These are phyloP conservation scores for Danio kyathit DNA, from an alignment of 2,797 vertebrate species.

Conservation along the genomic window DNA sequence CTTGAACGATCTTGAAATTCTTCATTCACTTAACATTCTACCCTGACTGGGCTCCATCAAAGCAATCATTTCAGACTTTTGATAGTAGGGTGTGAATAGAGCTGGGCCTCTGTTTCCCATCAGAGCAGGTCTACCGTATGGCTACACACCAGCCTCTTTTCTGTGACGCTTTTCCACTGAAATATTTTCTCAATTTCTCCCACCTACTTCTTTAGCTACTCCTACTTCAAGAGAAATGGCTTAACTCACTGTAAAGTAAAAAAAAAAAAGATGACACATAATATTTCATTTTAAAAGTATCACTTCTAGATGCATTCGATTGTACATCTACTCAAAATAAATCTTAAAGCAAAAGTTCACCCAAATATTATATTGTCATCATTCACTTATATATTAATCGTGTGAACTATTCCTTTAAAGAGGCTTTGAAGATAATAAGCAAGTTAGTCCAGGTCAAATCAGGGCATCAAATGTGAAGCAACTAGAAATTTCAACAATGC, in stretches of 20 bases:
- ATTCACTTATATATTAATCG: too few species aligned
- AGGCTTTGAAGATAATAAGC: too few species aligned
- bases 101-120: constrained; percentile 28
- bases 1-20: neutral
- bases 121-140: constrained; percentile 39
- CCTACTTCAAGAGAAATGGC: constrained; percentile 61
- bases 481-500: neutral
- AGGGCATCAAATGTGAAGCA: neutral
- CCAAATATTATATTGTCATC: neutral
- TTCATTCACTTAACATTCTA: neutral
- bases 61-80: neutral
- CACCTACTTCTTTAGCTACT: constrained; percentile 63
- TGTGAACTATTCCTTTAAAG: neutral
- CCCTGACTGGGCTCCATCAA: neutral
- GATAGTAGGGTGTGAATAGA: constrained; percentile 22
- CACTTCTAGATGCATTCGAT: neutral
- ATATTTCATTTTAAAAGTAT: constrained; percentile 45
- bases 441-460: neutral
- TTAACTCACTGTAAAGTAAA: constrained; percentile 65
- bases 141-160: constrained; percentile 29
- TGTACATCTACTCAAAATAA: neutral
- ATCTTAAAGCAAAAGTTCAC: neutral
- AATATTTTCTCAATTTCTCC: constrained; percentile 61
- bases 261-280: too few species aligned
- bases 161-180: constrained; percentile 68